Base-by-base conservation (phyloP, 1,140 invertebrate genomes). In the Papilio glaucus region DNA sequence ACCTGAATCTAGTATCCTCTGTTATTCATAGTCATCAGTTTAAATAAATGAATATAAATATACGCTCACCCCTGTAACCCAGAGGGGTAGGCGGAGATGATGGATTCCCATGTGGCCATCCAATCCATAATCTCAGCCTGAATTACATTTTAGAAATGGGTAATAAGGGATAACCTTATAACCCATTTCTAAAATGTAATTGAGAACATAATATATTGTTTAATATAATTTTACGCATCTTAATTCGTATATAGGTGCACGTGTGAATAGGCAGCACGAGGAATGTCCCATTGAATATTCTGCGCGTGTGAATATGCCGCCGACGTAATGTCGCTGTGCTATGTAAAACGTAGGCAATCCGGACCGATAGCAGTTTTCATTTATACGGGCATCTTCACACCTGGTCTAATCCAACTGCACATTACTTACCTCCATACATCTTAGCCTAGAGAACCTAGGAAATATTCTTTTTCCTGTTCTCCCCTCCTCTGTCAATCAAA, bases 261-360 rank as follows among this genome's bases (percentile, higher is more conserved):
- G 26, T 62, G 60, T 68, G 38, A 68, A 68, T 68, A 37, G 39
- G 21, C 33, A 41, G 37, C 33, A 10, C 18, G 39, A 26, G 63
- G 38, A 68, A 7, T 68, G 39, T 29, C 3, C 63, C 21, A 68
- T 68, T 68, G 63, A 33, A 42, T 65, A 42, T 68, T 42, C 38
- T 13, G 15, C 38, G 39, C 63, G 21, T 15, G 29, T 68, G 21
- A 24, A 39, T 9, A 9, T 10, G 38, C 12, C 33, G 21, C 33
- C 62, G 33, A 12, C 10, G 39, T 68, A 68, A 68, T 68, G 63
- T 18, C 39, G 38, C 18, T 39, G 63, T 42, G 29, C 45, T 68
- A 68, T 68, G 63, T 39, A 45, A 68, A 68, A 45, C 63, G 21
- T 26, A 39, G 21, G 41, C 63, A 39, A 67, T 67, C 18, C 63